These are phyloP conservation scores for Volucella zonaria DNA, from an alignment of 2,888 invertebrate genomes.

Conservation along the genomic window DNA sequence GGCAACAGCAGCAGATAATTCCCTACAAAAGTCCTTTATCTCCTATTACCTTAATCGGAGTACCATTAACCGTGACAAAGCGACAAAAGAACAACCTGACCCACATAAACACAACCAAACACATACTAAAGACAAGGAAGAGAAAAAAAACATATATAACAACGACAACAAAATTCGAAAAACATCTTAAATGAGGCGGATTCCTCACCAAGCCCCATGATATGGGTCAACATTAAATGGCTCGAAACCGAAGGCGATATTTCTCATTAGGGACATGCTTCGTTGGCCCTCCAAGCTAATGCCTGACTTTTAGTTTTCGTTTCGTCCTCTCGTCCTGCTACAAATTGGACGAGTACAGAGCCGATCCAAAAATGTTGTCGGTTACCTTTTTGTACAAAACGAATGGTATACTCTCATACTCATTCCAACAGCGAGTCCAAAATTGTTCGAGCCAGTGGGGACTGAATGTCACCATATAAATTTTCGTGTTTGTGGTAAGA, in stretches of 20 bases:
- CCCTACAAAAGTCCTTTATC: conserved; percentile 40
- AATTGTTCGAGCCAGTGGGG: conserved; percentile 1
- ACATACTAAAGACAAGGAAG: conserved; percentile 5
- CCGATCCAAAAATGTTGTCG: conserved; percentile 51
- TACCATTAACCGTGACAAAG: conserved; percentile 46
- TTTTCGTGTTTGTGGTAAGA: conserved; percentile 45
- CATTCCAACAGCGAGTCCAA: not conserved
- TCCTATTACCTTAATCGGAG: conserved; percentile 54
- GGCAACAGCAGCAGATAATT: conserved; percentile 51
- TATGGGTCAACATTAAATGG: conserved; percentile 73
- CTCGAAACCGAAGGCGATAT: conserved; percentile 71
- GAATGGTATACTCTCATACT: not conserved
- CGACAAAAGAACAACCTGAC: conserved; percentile 28
- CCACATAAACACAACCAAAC: conserved; percentile 37
- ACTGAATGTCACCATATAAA: conserved; percentile 50
- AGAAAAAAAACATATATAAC: conserved; percentile 8
- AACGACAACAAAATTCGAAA: conserved; percentile 16
- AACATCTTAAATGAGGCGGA: conserved; percentile 61
- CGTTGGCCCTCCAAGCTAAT: conserved; percentile 57
- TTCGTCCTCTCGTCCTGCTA: conserved; percentile 2
- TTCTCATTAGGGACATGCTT: conserved; percentile 71
- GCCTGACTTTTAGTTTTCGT: conserved; percentile 62
- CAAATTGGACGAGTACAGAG: conserved; percentile 27
- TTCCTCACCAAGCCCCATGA: conserved; percentile 51
- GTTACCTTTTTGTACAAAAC: conserved; percentile 40